These are phyloP conservation scores for Percopsis transmontana DNA, from an alignment of 2,113 vertebrate species.

Conservation along the genomic window DNA sequence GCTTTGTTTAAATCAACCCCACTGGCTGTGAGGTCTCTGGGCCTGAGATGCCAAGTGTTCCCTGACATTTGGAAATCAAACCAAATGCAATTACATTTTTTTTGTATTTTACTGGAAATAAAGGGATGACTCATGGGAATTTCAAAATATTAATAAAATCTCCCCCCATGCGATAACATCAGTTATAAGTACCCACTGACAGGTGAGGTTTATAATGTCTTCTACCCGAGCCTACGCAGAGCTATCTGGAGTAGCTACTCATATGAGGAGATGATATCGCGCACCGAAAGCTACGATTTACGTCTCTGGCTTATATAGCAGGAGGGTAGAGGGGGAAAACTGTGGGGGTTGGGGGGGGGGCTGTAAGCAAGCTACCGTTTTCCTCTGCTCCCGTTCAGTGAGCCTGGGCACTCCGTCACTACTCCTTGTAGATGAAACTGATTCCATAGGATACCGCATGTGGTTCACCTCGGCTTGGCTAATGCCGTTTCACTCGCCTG, in stretches of 20 bases:
- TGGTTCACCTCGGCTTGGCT: constrained; percentile 20
- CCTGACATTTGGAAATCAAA: constrained; percentile 11
- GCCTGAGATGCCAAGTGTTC: constrained; percentile 8
- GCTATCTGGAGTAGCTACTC: not conserved
- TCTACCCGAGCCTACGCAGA: not conserved
- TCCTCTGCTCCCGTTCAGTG: constrained; percentile 42
- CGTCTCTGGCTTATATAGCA: constrained; percentile 14
- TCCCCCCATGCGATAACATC: constrained; percentile 22
- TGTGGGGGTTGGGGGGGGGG: constrained; percentile 3
- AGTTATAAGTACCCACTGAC: not conserved
- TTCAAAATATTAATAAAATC: constrained; percentile 35
- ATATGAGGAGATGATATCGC: constrained; percentile 27
- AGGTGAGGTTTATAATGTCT: constrained; percentile 19
- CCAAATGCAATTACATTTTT: constrained; percentile 12
- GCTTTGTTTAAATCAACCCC: constrained; percentile 19
- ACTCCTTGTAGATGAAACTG: constrained; percentile 34
- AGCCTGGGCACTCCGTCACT: constrained; percentile 22
- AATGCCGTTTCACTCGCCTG: constrained; percentile 25
- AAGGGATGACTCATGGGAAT: constrained; percentile 46
- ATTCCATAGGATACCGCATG: constrained; percentile 41
- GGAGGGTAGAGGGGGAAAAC: not conserved
- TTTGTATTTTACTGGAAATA: constrained; percentile 37
- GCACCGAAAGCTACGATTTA: constrained; percentile 33
- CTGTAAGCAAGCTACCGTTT: constrained; percentile 28
- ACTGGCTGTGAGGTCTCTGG: constrained; percentile 35